phyloP scores from a whole-genome alignment of 2,797 vertebrate genomes.

The Myotis vivesi region DNA sequence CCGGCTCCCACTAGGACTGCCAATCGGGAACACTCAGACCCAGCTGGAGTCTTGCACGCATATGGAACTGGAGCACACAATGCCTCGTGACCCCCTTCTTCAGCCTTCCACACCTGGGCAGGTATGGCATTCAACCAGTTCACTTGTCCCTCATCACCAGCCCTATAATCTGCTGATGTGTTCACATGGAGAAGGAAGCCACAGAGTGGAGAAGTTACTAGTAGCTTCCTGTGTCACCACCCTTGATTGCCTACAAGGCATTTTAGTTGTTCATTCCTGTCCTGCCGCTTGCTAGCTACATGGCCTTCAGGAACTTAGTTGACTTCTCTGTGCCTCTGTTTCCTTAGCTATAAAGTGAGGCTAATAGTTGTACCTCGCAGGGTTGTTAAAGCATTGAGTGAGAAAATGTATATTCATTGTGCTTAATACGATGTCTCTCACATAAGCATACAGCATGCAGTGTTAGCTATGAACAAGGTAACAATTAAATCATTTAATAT shows the following conservation, averaged over 20 bases:
- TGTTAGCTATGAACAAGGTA: neutral
- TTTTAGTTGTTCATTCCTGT: neutral
- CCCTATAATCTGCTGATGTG: neutral
- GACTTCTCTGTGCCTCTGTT: neutral
- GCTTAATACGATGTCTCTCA: neutral
- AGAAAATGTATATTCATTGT: neutral
- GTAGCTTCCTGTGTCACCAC: neutral
- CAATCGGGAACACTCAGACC: neutral
- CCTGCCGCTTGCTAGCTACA: neutral
- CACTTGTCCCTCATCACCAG: neutral
- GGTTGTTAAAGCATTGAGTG: neutral
- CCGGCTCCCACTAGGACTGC: neutral
- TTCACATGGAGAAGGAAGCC: neutral
- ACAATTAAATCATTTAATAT: neutral
- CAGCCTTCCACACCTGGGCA: neutral
- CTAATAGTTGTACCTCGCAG: neutral
- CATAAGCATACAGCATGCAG: neutral
- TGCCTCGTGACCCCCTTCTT: neutral
- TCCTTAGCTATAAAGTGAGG: neutral
- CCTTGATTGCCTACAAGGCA: neutral
- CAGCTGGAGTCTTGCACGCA: neutral
- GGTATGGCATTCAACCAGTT: neutral
- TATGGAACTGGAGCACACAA: neutral
- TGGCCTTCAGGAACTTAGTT: neutral
- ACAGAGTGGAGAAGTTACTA: neutral